Conservation (phyloP, 2,113 vertebrate genomes). For the Cinclus mexicanus region DNA sequence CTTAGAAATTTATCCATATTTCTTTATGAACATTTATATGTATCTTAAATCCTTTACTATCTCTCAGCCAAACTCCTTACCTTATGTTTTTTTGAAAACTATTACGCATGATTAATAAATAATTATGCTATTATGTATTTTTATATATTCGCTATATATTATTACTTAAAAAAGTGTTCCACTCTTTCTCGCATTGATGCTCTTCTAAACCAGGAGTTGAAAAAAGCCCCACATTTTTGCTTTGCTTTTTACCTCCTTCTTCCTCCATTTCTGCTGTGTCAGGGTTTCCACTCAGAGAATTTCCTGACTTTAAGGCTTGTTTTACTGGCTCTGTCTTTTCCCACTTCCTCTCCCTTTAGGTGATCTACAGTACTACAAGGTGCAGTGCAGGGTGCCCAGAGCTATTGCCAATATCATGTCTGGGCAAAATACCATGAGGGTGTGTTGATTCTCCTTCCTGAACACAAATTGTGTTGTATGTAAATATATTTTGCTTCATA, state of each 20-base stretch:
- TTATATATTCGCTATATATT: no score
- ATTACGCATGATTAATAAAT: not conserved
- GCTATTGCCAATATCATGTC: not conserved
- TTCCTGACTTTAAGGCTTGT: not conserved
- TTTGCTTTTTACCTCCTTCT: not conserved
- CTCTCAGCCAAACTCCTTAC: not conserved
- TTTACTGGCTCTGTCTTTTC: not conserved
- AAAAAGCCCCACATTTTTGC: not conserved
- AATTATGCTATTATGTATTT: not conserved
- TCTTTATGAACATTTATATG: not conserved
- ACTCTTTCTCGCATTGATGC: not conserved
- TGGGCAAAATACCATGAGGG: not conserved
- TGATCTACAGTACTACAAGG: not conserved
- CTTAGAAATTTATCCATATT: not conserved
- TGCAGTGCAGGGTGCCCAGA: not conserved
- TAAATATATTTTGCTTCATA: not conserved
- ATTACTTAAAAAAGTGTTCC: not conserved
- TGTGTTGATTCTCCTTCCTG: not conserved
- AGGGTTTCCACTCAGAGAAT: not conserved
- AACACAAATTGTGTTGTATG: not conserved
- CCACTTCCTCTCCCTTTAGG: not conserved
- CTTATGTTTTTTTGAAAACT: not conserved
- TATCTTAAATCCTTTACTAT: not conserved
- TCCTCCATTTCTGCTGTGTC: not conserved
- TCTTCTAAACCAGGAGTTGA: not conserved